A percentile compares a stretch with the other conserved stretches of the same genome.
Evolutionary conservation across 2,113 vertebrate species (phyloP).

Genomic region (Chaenogobius annularis): DNA sequence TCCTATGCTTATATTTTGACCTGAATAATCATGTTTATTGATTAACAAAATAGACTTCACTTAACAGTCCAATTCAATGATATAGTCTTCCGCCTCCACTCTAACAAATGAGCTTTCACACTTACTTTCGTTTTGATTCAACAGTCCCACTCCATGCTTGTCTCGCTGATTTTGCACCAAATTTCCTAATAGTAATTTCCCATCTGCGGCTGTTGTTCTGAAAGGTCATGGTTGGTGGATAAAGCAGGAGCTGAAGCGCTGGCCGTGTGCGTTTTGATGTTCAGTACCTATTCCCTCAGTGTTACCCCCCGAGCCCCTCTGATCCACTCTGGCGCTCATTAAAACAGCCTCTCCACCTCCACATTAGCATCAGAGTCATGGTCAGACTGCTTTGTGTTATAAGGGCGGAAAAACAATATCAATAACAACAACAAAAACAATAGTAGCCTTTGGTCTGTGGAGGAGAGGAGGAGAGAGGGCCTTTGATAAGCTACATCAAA

Average conservation of each 20-base stretch:
- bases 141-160: slow-evolving; percentile 4
- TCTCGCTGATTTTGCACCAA: slow-evolving; percentile 22
- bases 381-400: slow-evolving; percentile 81
- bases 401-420: slow-evolving; percentile 76
- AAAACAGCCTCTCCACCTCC: slow-evolving; percentile 80
- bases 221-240: slow-evolving; percentile 65
- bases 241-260: slow-evolving; percentile 40
- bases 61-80: neutral
- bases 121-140: slow-evolving; percentile 1
- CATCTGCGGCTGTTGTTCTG: slow-evolving; percentile 20
- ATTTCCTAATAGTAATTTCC: slow-evolving; percentile 31
- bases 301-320: slow-evolving; percentile 60
- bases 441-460: slow-evolving; percentile 78
- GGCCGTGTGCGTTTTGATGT: slow-evolving; percentile 67
- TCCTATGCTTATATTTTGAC: too few relatives aligned
- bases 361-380: slow-evolving; percentile 81
- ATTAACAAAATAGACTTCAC: neutral
- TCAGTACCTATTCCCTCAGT: slow-evolving; percentile 59
- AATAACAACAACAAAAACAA: slow-evolving; percentile 83
- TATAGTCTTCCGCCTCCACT: neutral
- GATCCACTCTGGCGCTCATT: slow-evolving; percentile 75
- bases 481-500: slow-evolving; percentile 78
- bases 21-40: neutral
- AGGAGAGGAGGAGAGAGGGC: slow-evolving; percentile 67
- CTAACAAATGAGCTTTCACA: neutral